Percentiles rank a stretch among this genome's conserved stretches.
These are phyloP conservation scores for Drosophila mulleri DNA, from an alignment of 2,888 invertebrate genomes.

Conservation along the genomic window DNA sequence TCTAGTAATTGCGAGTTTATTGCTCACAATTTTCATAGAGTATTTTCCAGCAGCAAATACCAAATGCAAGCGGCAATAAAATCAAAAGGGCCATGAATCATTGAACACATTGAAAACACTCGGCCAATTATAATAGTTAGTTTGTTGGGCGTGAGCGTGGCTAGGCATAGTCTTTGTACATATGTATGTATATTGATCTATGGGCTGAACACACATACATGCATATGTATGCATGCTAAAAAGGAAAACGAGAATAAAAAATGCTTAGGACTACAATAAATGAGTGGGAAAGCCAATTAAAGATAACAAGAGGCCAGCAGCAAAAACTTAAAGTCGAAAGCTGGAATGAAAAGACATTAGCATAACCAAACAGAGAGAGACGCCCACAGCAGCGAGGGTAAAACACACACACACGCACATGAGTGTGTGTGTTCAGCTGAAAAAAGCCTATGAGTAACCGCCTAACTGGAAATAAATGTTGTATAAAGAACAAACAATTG, in stretches of 20 bases:
- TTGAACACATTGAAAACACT: constrained; percentile 68
- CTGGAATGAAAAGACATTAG: constrained; percentile 56
- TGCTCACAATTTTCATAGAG: constrained; percentile 22
- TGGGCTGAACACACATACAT: constrained; percentile 13
- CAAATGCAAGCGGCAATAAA: constrained; percentile 51
- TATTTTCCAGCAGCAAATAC: constrained; percentile 3
- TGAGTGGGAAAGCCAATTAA: constrained; percentile 74
- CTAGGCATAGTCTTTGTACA: constrained; percentile 16
- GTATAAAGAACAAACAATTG: constrained; percentile 80
- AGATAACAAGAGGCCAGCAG: constrained; percentile 68
- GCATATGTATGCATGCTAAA: background rate
- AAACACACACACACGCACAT: background rate
- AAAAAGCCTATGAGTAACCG: constrained; percentile 53
- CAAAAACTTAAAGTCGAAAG: constrained; percentile 39
- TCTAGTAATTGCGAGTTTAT: constrained; percentile 47
- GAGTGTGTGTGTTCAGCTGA: background rate
- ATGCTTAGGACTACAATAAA: constrained; percentile 59
- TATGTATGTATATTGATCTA: constrained; percentile 67
- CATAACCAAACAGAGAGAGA: constrained; percentile 54
- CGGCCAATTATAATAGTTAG: constrained; percentile 68
- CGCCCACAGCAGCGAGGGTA: constrained; percentile 5
- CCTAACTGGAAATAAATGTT: constrained; percentile 75
- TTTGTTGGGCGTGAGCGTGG: constrained; percentile 17
- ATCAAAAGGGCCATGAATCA: constrained; percentile 73
- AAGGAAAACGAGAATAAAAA: constrained; percentile 25